phyloP scores from a whole-genome alignment of 2,113 vertebrate species.

The Nyctibius bracteatus region DNA sequence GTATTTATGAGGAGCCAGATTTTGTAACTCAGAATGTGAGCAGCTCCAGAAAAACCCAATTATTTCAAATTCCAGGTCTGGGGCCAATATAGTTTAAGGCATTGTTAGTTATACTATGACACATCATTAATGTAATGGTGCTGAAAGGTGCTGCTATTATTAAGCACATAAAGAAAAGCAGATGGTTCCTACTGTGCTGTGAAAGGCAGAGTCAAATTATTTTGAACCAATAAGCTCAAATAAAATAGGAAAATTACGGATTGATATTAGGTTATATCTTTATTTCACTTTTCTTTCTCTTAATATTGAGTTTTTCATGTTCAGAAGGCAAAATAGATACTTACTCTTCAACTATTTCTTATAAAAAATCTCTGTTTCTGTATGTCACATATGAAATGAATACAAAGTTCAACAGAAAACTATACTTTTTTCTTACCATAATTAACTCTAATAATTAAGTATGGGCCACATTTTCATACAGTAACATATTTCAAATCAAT shows the following conservation, averaged over 20 bases:
- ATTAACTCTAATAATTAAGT: not conserved
- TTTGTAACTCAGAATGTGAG: not conserved
- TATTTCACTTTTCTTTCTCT: not conserved
- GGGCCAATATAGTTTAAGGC: not conserved
- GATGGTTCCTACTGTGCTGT: not conserved
- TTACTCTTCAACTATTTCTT: not conserved
- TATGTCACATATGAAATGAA: not conserved
- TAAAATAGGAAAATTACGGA: not conserved
- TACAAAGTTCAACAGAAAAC: not conserved
- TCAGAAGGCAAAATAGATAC: not conserved
- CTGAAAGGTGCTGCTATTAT: not conserved
- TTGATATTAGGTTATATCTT: not conserved
- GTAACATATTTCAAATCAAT: not conserved
- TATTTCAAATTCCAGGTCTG: not conserved
- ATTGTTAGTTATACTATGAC: not conserved
- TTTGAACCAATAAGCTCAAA: not conserved
- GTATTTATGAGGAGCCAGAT: not conserved
- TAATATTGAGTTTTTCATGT: not conserved
- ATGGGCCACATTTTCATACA: not conserved
- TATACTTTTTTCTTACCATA: not conserved
- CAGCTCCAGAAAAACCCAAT: not conserved
- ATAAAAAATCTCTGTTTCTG: not conserved
- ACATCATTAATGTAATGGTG: not conserved
- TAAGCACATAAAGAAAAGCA: constrained; percentile 12
- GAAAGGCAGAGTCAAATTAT: not conserved